phyloP scores from a whole-genome alignment of 2,113 vertebrate species.

The Carassius gibelio region DNA sequence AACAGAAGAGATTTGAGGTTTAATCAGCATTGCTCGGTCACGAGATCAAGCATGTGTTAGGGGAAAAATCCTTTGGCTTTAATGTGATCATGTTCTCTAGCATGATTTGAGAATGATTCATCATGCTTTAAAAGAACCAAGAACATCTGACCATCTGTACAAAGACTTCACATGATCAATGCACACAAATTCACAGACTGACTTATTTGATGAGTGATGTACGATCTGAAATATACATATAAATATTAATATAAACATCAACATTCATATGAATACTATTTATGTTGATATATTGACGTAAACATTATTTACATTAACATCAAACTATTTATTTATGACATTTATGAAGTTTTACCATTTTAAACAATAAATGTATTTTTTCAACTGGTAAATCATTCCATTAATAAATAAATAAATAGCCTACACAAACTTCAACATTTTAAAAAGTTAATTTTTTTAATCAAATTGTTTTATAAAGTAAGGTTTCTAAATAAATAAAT shows the following conservation, averaged over 20 bases:
- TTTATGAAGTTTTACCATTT: not conserved
- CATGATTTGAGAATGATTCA: conserved; percentile 1
- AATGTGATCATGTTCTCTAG: not conserved
- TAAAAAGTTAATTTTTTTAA: too few relatives aligned
- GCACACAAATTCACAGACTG: not conserved
- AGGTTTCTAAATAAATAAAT: too few relatives aligned
- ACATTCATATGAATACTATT: not conserved
- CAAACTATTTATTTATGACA: not conserved
- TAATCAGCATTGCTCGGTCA: not conserved
- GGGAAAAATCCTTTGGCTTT: not conserved
- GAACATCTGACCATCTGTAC: not conserved
- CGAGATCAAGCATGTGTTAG: not conserved
- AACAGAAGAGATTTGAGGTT: conserved; percentile 15
- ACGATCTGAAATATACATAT: not conserved
- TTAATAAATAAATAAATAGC: too few relatives aligned
- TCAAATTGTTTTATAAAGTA: too few relatives aligned
- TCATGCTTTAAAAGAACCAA: not conserved
- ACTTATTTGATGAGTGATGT: not conserved
- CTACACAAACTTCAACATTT: too few relatives aligned
- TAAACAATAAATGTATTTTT: too few relatives aligned
- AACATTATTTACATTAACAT: not conserved
- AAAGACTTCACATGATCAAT: not conserved
- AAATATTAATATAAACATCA: not conserved
- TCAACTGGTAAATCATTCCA: too few relatives aligned
- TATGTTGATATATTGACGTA: not conserved